Evolutionary conservation across 2,113 vertebrate species (phyloP).

Genomic region (Bufo gargarizans): DNA sequence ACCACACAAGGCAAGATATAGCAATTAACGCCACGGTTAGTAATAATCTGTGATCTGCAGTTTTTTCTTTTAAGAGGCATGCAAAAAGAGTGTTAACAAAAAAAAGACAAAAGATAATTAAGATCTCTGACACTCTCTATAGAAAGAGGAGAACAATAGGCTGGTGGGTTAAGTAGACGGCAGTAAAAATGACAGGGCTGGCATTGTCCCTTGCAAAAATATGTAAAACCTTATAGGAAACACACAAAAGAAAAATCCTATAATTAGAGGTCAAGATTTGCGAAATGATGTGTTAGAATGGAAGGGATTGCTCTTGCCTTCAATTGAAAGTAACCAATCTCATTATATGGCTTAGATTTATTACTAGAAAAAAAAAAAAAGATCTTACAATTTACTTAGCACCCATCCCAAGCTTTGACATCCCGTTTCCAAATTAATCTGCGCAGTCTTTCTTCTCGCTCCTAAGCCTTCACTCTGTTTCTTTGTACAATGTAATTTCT

Average conservation of each 20-base stretch:
- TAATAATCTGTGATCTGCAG: constrained; percentile 13
- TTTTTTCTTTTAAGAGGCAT: background rate
- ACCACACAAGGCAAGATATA: background rate
- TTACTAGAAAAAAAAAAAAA: constrained; percentile 33
- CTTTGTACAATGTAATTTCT: constrained; percentile 48
- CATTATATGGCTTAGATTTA: constrained; percentile 48
- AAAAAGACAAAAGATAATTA: constrained; percentile 23
- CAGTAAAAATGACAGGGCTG: background rate
- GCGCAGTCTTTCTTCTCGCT: constrained; percentile 26
- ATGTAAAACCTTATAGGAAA: constrained; percentile 1
- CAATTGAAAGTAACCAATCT: constrained; percentile 43
- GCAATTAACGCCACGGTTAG: constrained; percentile 22
- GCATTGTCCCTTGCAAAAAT: constrained; percentile 32
- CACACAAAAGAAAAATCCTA: constrained; percentile 28
- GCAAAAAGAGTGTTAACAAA: background rate
- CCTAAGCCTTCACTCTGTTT: constrained; percentile 27
- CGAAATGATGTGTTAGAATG: constrained; percentile 19
- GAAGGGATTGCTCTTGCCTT: background rate
- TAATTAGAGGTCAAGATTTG: constrained; percentile 49
- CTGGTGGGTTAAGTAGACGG: background rate
- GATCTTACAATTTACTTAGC: constrained; percentile 43
- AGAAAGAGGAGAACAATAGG: background rate
- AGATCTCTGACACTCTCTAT: background rate
- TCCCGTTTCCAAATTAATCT: constrained; percentile 46
- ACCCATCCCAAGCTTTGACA: constrained; percentile 26